Percentiles rank a stretch among this genome's conserved stretches.
Conservation (phyloP, 2,113 vertebrate species). For the Xiphophorus maculatus region DNA sequence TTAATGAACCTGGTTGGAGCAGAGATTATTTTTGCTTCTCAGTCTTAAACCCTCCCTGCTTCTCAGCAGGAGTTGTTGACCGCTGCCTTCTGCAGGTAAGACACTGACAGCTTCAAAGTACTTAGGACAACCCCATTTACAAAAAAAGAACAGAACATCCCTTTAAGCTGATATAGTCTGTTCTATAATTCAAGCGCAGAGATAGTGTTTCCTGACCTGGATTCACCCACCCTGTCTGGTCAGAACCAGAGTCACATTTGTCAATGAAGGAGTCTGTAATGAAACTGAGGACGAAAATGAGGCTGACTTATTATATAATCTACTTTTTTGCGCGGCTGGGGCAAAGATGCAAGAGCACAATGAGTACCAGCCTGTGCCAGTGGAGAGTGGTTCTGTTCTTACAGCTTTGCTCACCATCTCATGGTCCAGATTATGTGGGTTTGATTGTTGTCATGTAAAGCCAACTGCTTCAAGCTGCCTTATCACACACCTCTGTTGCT, state of each 20-base stretch:
- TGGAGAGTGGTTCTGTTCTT: slow-evolving; percentile 41
- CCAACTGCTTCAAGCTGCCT: slow-evolving; percentile 11
- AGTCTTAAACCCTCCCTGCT: background rate
- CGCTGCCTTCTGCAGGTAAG: background rate
- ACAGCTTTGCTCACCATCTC: slow-evolving; percentile 37
- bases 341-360: slow-evolving; percentile 18
- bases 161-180: slow-evolving; percentile 1
- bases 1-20: background rate
- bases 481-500: slow-evolving; percentile 28
- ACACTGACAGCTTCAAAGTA: background rate
- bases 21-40: background rate
- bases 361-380: slow-evolving; percentile 31
- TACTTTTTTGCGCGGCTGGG: slow-evolving; percentile 18
- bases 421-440: slow-evolving; percentile 28
- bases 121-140: background rate
- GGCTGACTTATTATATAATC: slow-evolving; percentile 24
- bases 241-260: background rate
- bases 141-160: background rate
- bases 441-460: slow-evolving; percentile 30
- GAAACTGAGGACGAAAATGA: slow-evolving; percentile 15
- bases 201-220: background rate
- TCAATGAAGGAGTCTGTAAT: slow-evolving; percentile 18
- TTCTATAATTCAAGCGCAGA: background rate
- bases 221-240: background rate
- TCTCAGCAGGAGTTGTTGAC: background rate